A percentile compares a stretch with the other conserved stretches of the same genome.
These are phyloP conservation scores for Notoglanidium macrostoma DNA, from an alignment of 2,797 vertebrate species.

Conservation along the genomic window DNA sequence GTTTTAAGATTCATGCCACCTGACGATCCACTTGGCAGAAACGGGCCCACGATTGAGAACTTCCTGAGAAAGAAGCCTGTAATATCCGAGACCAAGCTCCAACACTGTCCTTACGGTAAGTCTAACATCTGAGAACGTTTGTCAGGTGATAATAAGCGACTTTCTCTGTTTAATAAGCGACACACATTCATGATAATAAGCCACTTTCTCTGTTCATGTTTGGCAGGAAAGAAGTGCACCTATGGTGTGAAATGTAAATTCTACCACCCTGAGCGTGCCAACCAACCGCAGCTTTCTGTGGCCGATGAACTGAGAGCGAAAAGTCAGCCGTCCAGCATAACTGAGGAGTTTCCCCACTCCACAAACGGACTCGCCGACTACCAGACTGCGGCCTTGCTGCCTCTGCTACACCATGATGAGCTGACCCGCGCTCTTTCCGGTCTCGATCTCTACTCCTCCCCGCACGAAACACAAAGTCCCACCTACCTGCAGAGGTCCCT, in stretches of 20 bases:
- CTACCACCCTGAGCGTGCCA: conserved; percentile 87
- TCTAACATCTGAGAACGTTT: not conserved
- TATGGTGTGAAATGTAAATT: conserved; percentile 96
- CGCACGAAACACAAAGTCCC: conserved; percentile 50
- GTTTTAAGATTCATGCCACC: conserved; percentile 75
- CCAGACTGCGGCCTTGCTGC: not conserved
- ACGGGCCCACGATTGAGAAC: conserved; percentile 75
- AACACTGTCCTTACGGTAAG: conserved; percentile 90
- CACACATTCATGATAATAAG: not conserved
- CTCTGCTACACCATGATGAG: conserved; percentile 52
- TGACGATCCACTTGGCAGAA: conserved; percentile 76
- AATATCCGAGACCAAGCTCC: conserved; percentile 81
- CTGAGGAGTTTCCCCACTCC: not conserved
- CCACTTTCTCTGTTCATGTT: not conserved
- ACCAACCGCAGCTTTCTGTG: conserved; percentile 83
- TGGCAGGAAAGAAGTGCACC: conserved; percentile 92
- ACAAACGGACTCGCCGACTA: not conserved
- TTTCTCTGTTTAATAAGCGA: too few species aligned
- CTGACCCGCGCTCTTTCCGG: not conserved
- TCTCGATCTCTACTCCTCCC: conserved; percentile 35
- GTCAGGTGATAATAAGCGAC: too few species aligned
- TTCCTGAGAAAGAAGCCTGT: conserved; percentile 71
- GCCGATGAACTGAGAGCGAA: conserved; percentile 89
- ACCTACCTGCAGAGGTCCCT: conserved; percentile 17
- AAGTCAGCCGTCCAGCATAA: conserved; percentile 35